Percentiles rank a stretch among this genome's conserved stretches.
Conservation (phyloP, 2,888 invertebrate genomes). For the Elmis aenea region DNA sequence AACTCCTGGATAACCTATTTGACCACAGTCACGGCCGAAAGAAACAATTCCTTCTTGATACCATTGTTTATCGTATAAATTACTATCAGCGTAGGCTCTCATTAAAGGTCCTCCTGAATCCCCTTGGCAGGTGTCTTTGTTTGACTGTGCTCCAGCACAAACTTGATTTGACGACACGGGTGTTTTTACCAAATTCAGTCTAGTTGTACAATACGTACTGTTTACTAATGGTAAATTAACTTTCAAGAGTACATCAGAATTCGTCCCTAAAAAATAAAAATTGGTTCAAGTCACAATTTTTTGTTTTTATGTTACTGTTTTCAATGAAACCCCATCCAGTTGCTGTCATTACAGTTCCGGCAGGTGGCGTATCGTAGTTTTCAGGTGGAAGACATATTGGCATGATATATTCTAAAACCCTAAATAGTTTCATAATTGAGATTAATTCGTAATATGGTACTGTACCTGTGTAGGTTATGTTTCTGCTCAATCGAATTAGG, state of each 20-base stretch:
- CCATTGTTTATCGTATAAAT: too few relatives aligned
- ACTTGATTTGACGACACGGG: too few relatives aligned
- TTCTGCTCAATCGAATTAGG: neutral
- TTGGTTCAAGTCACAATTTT: too few relatives aligned
- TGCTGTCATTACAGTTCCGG: slow-evolving; percentile 2
- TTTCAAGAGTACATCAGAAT: slow-evolving; percentile 13
- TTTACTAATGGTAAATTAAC: slow-evolving; percentile 16
- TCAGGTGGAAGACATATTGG: slow-evolving; percentile 53
- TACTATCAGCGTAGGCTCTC: slow-evolving; percentile 33
- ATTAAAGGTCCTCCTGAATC: slow-evolving; percentile 73
- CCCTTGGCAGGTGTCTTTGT: slow-evolving; percentile 66
- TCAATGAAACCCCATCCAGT: slow-evolving; percentile 20
- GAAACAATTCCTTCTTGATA: too few relatives aligned
- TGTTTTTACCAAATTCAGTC: too few relatives aligned
- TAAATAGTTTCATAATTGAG: too few relatives aligned
- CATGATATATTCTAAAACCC: slow-evolving; percentile 47
- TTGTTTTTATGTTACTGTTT: slow-evolving; percentile 14
- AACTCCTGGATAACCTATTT: too few relatives aligned
- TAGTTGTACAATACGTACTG: slow-evolving; percentile 6
- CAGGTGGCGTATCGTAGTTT: slow-evolving; percentile 9
- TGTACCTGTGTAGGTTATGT: neutral
- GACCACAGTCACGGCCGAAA: too few relatives aligned
- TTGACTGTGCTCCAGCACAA: slow-evolving; percentile 63
- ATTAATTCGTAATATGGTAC: too few relatives aligned
- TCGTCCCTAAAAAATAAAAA: slow-evolving; percentile 3